Base-by-base conservation (phyloP, 2,797 vertebrate genomes). In the Brotula barbata region DNA sequence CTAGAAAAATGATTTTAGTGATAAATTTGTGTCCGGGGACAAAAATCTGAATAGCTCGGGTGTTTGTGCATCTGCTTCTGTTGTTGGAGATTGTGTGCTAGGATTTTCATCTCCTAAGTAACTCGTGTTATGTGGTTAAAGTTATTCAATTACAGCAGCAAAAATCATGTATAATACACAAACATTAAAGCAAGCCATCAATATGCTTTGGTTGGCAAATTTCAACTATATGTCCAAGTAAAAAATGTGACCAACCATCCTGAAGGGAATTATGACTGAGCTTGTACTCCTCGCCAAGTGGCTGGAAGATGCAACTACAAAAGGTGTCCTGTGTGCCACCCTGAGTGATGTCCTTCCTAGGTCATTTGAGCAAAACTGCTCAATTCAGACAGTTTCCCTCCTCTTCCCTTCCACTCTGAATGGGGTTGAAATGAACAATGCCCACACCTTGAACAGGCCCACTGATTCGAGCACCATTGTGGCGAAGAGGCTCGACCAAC, bases 361-460 rank as follows among this genome's bases (percentile, higher is more conserved):
- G 85, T 82, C 82, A 84, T 88, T 88, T 88, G 23, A 83, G 80
- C 69, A 74, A 70, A 82, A 83, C 68, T 54, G 61, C 64, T 83
- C 74, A 84, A 83, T 87, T 88, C 81, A 86, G 45, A 78, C 57
- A 72, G 62, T 66, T 58, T 54, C 75, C 77, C 82, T 81, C 81
- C 73, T 73, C 79, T 77, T 79, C 82, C 78, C 75, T 78, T 76
- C 58, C 71, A 46, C 64, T 45, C 44, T 89, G 74, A 88, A 86
- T 81, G 79, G 59, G 60, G 49, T 61, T 55, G 65, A 77, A 68
- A 54, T 22, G 64, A 82, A 90, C 88, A 89, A 89, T 86, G 69
- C 71, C 77, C 82, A 82, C 84, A 89, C 84, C 88, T 89, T 83
- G 75, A 86, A 77, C 86, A 83, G 84, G 57, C 78, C 80, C 78